These are phyloP conservation scores for Tipula lateralis DNA, from an alignment of 2,888 invertebrate genomes.

Conservation along the genomic window DNA sequence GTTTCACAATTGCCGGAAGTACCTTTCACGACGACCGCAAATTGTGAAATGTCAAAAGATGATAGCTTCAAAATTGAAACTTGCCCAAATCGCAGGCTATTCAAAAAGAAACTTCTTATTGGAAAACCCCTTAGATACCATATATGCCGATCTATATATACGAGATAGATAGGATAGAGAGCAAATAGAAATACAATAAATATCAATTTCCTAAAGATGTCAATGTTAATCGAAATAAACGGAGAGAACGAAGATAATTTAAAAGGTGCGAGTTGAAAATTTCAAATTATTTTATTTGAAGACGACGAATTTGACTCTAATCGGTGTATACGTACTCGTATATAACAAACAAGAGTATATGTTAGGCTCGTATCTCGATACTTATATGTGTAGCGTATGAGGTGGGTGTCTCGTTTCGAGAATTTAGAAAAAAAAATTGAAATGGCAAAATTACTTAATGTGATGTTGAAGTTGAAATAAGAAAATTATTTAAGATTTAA, in stretches of 20 bases:
- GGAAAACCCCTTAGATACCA: no score
- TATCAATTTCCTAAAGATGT: slow-evolving; percentile 2
- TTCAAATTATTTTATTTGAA: not conserved
- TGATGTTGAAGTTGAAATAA: not conserved
- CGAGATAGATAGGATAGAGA: not conserved
- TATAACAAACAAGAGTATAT: not conserved
- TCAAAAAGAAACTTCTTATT: no score
- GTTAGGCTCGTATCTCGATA: not conserved
- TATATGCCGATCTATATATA: not conserved
- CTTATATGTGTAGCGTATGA: not conserved
- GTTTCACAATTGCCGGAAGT: no score
- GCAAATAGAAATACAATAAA: not conserved
- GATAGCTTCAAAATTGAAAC: no score
- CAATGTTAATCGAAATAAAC: slow-evolving; percentile 11
- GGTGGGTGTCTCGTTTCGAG: not conserved
- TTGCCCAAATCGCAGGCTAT: no score
- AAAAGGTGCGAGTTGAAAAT: not conserved
- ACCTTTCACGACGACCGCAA: no score
- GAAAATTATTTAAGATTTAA: not conserved
- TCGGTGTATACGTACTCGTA: not conserved
- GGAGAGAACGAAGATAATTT: not conserved
- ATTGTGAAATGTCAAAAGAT: no score
- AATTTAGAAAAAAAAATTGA: not conserved
- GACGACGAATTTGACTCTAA: not conserved
- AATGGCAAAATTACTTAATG: not conserved